These are phyloP conservation scores for Lophotriccus pileatus DNA, from an alignment of 2,797 vertebrate genomes.

Conservation along the genomic window DNA sequence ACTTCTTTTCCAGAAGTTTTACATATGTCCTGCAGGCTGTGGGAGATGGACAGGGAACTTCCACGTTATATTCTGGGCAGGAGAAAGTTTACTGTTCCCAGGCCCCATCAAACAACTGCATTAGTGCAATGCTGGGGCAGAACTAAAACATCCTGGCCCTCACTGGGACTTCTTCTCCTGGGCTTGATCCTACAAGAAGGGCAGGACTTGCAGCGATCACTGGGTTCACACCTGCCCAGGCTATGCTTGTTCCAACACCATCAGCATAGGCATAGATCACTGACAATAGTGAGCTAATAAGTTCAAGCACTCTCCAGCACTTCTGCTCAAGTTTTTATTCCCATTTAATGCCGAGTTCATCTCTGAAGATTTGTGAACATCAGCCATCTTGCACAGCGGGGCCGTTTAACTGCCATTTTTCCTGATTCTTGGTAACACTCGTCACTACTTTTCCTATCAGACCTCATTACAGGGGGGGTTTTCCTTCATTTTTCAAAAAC, in stretches of 20 bases:
- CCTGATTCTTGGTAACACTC: neutral
- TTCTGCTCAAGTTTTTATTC: neutral
- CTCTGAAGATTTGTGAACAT: neutral
- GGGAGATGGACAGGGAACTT: neutral
- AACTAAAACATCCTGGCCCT: neutral
- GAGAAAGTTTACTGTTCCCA: neutral
- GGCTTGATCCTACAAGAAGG: neutral
- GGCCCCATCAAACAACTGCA: neutral
- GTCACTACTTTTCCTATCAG: neutral
- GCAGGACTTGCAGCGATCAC: neutral
- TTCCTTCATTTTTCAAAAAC: neutral
- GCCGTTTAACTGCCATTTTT: neutral
- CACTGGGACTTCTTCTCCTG: neutral
- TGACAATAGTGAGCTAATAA: neutral
- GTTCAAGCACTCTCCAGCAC: neutral
- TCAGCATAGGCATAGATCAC: neutral
- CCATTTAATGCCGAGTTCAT: neutral
- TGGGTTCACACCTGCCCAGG: neutral
- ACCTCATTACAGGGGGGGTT: neutral
- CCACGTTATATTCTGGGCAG: fast-evolving
- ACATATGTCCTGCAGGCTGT: neutral
- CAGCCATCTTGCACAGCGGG: neutral
- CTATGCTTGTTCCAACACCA: neutral
- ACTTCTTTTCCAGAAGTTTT: neutral
- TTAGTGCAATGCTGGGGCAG: neutral